phyloP scores from a whole-genome alignment of 2,888 invertebrate species.

The Lasioglossum morio region DNA sequence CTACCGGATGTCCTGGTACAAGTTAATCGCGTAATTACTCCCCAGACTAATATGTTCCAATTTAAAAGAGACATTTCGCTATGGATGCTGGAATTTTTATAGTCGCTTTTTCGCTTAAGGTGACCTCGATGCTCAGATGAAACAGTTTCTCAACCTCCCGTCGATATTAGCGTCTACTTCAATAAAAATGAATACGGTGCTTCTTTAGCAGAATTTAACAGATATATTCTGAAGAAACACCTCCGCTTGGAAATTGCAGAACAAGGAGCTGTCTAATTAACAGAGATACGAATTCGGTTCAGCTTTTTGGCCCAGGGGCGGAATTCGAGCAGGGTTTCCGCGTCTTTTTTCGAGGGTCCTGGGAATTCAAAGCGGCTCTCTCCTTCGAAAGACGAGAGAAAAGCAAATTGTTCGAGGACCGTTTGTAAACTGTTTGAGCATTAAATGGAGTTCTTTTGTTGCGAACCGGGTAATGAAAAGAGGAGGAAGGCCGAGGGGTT shows the following conservation, averaged over 20 bases:
- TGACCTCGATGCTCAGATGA: no score
- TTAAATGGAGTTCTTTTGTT: slow-evolving; percentile 13
- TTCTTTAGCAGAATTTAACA: background rate
- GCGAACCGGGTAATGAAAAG: background rate
- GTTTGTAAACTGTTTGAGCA: slow-evolving; percentile 18
- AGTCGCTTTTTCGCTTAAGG: no score
- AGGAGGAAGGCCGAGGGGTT: background rate
- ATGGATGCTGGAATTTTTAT: background rate
- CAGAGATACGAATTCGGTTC: background rate
- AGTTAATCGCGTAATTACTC: background rate
- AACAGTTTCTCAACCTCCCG: no score
- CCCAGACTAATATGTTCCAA: background rate
- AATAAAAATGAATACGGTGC: background rate
- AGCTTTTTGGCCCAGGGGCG: background rate
- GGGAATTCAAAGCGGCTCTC: background rate
- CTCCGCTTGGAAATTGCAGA: background rate
- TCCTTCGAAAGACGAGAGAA: background rate
- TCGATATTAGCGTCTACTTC: no score
- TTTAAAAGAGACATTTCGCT: background rate
- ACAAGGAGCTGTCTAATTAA: background rate
- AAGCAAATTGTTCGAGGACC: slow-evolving; percentile 25
- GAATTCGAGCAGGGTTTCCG: background rate
- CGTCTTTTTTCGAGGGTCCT: background rate
- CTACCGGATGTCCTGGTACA: background rate
- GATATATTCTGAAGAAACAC: background rate